Evolutionary conservation across 2,113 vertebrate genomes (phyloP), one percentile per base, ranked within the genome.

Genomic region (Carassius carassius): DNA sequence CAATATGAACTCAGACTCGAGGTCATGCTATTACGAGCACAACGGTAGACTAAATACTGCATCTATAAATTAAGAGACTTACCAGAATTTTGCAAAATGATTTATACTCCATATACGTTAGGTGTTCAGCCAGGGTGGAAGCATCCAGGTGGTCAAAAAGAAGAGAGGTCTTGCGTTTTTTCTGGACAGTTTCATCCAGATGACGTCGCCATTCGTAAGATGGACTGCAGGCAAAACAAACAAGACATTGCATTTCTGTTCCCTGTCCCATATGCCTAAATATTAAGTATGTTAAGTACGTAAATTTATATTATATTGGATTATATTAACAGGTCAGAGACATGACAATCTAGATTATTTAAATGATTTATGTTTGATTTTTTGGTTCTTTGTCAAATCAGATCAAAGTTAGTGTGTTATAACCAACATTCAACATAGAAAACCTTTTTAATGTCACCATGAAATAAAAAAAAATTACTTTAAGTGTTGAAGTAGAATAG

Each of bases 21-120:
- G 49, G 49, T 76, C 23, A 29, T 58, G n/a, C 29, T 41, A 67
- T 78, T 56, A 69, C 32, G 65, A 23, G 72, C 74, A 70, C 16
- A 35, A 49, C 54, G 7, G 35, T 7, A 5, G 8, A 9, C 41
- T 75, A 79, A 51, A 79, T 44, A 9, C 35, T 37, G 35, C 75
- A 77, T 65, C 2, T 56, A 23, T 23, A 49, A 37, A 51, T 72
- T 44, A 44, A 75, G 54, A 10, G 5, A 69, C 94, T 87, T 87
- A 95, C 95, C 93, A 95, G 87, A 77, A 96, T 96, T 88, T 94
- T 94, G 91, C 94, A 93, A 91, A 96, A 96, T 37, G 95, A 95
- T 76, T 91, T 93, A 65, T 95, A 95, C 84, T 95, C 95, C 91
- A 96, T 88, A 88, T 92, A 95, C 14, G 95, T 96, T 41, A 96